Evolutionary conservation across 2,888 invertebrate genomes (phyloP).

Genomic region (Morinoia aosen): DNA sequence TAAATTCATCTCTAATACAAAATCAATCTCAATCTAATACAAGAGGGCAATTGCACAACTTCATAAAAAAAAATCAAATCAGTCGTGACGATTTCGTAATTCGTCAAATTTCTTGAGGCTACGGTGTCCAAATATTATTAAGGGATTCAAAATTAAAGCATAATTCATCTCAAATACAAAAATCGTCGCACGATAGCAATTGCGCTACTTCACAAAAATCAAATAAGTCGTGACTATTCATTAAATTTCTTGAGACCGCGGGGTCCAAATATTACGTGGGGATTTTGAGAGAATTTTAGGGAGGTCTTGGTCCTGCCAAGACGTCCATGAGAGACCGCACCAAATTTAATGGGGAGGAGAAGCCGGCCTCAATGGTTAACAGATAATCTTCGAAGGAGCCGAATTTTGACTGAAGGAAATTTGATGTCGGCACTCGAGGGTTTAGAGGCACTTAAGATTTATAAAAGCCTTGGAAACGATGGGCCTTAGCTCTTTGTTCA

Average conservation of each 20-base stretch:
- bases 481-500: constrained; percentile 49
- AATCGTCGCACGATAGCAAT: background rate
- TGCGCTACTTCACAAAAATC: background rate
- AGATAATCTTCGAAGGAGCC: constrained; percentile 43
- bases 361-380: constrained; percentile 39
- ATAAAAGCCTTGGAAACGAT: constrained; percentile 39
- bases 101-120: background rate
- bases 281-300: background rate
- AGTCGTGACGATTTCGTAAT: background rate
- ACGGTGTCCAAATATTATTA: background rate
- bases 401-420: constrained; percentile 45
- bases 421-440: constrained; percentile 49
- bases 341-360: background rate
- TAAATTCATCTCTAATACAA: too few relatives aligned
- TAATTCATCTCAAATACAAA: background rate
- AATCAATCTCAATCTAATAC: too few relatives aligned
- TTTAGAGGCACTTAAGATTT: constrained; percentile 53
- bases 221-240: background rate
- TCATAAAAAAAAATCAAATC: background rate
- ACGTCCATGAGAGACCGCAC: background rate
- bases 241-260: background rate
- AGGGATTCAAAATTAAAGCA: too few relatives aligned
- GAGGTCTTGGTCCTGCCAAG: background rate
- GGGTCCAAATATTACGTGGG: background rate
- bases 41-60: background rate